Evolutionary conservation across 2,113 vertebrate genomes (phyloP), one percentile per base, ranked within the genome.

Genomic region (Oryzias woworae): DNA sequence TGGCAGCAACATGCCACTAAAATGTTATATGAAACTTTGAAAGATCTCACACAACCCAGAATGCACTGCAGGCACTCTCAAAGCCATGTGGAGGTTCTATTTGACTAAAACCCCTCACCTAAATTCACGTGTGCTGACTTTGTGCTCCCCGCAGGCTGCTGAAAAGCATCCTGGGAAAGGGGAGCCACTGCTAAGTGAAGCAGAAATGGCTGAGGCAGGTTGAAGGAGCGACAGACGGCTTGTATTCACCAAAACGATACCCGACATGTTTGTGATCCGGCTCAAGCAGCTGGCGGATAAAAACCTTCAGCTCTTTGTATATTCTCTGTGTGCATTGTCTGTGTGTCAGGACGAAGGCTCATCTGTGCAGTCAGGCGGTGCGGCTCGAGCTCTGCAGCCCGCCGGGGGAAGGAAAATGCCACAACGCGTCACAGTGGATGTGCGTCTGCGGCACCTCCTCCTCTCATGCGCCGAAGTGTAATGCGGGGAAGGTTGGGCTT

Each of bases 121-220:
- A 36, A 36, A 50, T 20, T 66, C 46, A 43, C 48, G 28, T 50
- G 26, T 10, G 10, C 10, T 3, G 8, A 36, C 36, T 52, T 52
- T 2, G 2, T 43, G 23, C 41, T 41, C 36, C 18, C 50, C 22
- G 31, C 14, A 71, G 31, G 59, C 49, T 16, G 20, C 3, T 42
- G 53, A 22, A 62, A 71, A 22, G 77, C 66, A 71, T 62, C 61
- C 48, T 77, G 76, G 73, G 66, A 58, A 70, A 23, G 44, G 65
- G 62, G 58, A 54, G 56, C 20, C 28, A 24, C 5, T 57, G 18
- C 53, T 23, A 24, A 46, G 2, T 7, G 53, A 57, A 45, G 67
- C 36, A 42, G 46, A 20, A 12, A 14, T 20, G 36, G 23, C 23
- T 24, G 16, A 44, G 41, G 41, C 53, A 57, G 46, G 31, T 31